Percentiles rank a stretch among this genome's conserved stretches.
These are phyloP conservation scores for Polylopha cassiicola DNA, from an alignment of 2,888 invertebrate species.

Conservation along the genomic window DNA sequence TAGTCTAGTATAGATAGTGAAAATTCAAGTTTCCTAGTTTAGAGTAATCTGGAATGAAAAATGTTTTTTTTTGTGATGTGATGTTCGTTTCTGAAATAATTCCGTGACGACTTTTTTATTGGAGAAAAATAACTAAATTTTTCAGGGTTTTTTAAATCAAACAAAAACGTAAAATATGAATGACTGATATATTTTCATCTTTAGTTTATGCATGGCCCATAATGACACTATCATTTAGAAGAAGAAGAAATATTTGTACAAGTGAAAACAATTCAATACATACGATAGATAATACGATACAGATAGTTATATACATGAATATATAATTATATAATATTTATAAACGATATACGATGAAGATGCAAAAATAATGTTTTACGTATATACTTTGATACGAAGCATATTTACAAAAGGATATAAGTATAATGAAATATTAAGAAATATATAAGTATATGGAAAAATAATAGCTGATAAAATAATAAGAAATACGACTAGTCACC, in stretches of 20 bases:
- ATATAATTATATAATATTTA: conserved; percentile 23
- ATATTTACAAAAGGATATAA: conserved; percentile 75
- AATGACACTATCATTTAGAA: conserved; percentile 37
- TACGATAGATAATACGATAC: conserved; percentile 24
- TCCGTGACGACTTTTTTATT: too few relatives aligned
- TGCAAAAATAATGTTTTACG: conserved; percentile 64
- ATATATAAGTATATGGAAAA: too few relatives aligned
- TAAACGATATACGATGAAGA: too few relatives aligned
- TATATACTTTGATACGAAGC: conserved; percentile 59
- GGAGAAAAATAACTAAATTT: too few relatives aligned
- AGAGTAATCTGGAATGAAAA: too few relatives aligned
- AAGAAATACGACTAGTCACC: conserved; percentile 41
- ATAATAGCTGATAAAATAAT: conserved; percentile 26
- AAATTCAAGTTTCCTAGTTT: too few relatives aligned
- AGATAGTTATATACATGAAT: conserved; percentile 26
- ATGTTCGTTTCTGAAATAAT: too few relatives aligned
- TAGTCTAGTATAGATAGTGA: too few relatives aligned
- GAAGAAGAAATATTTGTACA: conserved; percentile 37
- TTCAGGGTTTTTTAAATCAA: too few relatives aligned
- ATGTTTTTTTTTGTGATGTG: too few relatives aligned
- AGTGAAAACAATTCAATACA: conserved; percentile 36
- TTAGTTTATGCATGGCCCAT: conserved; percentile 49
- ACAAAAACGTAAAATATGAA: conserved; percentile 25
- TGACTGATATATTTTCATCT: conserved; percentile 42
- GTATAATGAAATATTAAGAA: conserved; percentile 30